Conservation (phyloP, 2,888 invertebrate species). For the Acholoe squamosa region DNA sequence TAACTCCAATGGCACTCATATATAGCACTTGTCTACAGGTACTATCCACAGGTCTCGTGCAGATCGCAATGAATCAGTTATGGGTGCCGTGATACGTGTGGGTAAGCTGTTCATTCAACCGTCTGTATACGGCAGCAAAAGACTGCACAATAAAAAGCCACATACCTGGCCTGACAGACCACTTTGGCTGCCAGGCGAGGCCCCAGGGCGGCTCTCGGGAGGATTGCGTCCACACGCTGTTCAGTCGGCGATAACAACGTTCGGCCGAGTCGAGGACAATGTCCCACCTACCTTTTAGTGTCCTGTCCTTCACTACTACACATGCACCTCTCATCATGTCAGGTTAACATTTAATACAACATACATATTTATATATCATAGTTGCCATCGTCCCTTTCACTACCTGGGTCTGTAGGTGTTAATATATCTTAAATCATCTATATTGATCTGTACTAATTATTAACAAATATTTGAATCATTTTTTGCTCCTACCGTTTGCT, state of each 20-base stretch:
- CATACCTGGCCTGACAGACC: conserved; percentile 59
- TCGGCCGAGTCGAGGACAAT: conserved; percentile 11
- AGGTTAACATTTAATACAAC: no score
- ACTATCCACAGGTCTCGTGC: background rate
- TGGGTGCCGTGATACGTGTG: background rate
- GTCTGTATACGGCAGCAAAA: conserved; percentile 49
- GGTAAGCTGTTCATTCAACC: conserved; percentile 54
- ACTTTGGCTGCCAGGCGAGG: conserved; percentile 58
- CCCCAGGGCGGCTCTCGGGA: background rate
- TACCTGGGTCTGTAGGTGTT: no score
- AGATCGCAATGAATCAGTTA: background rate
- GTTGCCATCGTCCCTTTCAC: no score
- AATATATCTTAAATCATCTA: no score
- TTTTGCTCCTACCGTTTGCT: no score
- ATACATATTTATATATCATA: no score
- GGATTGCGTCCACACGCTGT: background rate
- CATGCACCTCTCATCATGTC: no score
- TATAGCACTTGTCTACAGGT: no score
- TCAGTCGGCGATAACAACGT: background rate
- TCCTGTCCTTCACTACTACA: background rate
- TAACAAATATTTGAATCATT: no score
- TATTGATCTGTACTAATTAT: no score
- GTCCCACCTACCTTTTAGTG: background rate
- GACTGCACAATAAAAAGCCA: conserved; percentile 54
- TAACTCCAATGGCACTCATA: no score